Evolutionary conservation across 2,888 invertebrate genomes (phyloP).

Genomic region (Azorinus chamasolen): DNA sequence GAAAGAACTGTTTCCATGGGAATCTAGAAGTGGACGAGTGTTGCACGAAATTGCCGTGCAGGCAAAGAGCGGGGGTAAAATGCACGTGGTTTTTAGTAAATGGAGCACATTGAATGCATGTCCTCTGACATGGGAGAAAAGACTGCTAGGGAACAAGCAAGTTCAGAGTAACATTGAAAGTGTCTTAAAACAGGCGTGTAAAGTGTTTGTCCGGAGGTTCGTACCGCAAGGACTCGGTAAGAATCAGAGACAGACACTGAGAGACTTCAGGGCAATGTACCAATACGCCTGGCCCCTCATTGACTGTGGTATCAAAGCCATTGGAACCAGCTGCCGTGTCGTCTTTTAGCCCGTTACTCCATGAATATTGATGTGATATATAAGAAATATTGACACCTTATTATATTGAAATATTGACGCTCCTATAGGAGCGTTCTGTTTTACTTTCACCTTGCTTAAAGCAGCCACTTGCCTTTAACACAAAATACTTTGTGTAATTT

Average conservation of each 20-base stretch:
- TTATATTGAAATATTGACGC: too few relatives aligned
- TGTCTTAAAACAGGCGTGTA: slow-evolving; percentile 58
- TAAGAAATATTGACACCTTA: too few relatives aligned
- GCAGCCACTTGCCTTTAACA: too few relatives aligned
- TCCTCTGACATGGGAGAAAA: slow-evolving; percentile 38
- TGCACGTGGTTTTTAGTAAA: slow-evolving; percentile 64
- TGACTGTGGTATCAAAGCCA: neutral
- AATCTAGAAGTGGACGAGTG: slow-evolving; percentile 22
- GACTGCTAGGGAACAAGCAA: slow-evolving; percentile 29
- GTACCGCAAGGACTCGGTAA: slow-evolving; percentile 48
- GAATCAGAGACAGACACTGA: slow-evolving; percentile 23
- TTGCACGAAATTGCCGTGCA: slow-evolving; percentile 73
- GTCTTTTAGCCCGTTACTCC: too few relatives aligned
- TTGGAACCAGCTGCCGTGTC: too few relatives aligned
- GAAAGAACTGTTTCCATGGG: slow-evolving; percentile 24
- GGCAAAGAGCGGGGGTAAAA: slow-evolving; percentile 53
- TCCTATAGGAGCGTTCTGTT: too few relatives aligned
- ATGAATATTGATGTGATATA: too few relatives aligned
- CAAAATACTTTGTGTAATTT: too few relatives aligned
- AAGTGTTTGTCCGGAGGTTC: slow-evolving; percentile 68
- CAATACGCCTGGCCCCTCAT: slow-evolving; percentile 47
- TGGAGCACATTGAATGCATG: slow-evolving; percentile 22
- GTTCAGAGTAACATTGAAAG: slow-evolving; percentile 42
- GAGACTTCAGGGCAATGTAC: slow-evolving; percentile 29
- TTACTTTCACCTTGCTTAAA: too few relatives aligned